phyloP scores from a whole-genome alignment of 2,888 invertebrate species.

The Teinopalpus imperialis region DNA sequence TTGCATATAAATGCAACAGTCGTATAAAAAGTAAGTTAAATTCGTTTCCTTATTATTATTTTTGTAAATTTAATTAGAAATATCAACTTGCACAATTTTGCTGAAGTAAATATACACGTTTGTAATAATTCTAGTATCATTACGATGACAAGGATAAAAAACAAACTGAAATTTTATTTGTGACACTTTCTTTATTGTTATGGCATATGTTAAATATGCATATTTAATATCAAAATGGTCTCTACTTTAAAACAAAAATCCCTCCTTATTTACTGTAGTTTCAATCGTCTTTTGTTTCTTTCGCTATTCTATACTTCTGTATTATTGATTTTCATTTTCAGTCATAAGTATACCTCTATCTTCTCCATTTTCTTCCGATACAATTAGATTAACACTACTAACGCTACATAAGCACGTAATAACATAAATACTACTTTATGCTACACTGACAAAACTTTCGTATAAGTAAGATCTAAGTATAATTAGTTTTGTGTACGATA shows the following conservation, averaged over 20 bases:
- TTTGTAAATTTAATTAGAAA: no score
- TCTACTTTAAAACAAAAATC: constrained; percentile 10
- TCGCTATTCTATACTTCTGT: constrained; percentile 2
- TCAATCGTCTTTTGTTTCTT: neutral
- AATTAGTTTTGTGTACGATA: constrained; percentile 9
- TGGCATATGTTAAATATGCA: no score
- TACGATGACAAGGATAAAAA: no score
- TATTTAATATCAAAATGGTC: constrained; percentile 4
- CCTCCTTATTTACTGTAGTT: neutral
- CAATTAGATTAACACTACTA: constrained; percentile 6
- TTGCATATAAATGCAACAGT: no score
- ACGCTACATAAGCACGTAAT: constrained; percentile 6
- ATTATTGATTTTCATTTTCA: constrained; percentile 1
- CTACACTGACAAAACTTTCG: neutral
- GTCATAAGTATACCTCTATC: neutral
- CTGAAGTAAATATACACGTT: no score
- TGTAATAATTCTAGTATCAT: no score
- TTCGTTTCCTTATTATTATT: no score
- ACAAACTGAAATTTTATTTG: no score
- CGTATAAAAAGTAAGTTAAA: no score
- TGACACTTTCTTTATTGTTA: no score
- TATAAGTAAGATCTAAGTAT: constrained; percentile 5
- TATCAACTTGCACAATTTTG: no score
- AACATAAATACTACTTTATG: constrained; percentile 1
- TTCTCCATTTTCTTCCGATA: neutral